Evolutionary conservation across 2,797 vertebrate species (phyloP).

Genomic region (Darevskia mixta): DNA sequence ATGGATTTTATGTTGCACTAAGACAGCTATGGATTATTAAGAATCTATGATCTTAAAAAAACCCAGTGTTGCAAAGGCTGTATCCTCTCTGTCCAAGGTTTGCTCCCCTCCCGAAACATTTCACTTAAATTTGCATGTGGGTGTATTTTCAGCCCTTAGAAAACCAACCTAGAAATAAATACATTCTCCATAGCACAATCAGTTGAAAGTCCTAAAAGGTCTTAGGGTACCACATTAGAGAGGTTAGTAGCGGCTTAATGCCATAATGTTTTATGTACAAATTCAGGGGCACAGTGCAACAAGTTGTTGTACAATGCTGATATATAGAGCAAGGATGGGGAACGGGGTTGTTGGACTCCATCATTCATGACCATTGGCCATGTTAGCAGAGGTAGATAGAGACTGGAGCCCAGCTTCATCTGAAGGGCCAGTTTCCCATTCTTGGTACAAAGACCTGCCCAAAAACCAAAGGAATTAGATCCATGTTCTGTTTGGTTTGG

Average conservation of each 20-base stretch:
- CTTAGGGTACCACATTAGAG: neutral
- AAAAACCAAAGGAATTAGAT: neutral
- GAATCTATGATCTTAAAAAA: neutral
- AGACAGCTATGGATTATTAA: neutral
- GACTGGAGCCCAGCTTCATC: too few species aligned
- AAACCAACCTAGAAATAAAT: neutral
- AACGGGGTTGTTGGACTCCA: too few species aligned
- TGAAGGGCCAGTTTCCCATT: neutral
- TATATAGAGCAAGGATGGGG: neutral
- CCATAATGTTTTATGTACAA: neutral
- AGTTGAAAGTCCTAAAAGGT: neutral
- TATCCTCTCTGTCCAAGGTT: neutral
- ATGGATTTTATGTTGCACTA: neutral
- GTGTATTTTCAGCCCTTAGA: neutral
- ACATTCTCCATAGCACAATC: neutral
- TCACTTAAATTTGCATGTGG: neutral
- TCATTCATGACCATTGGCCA: too few species aligned
- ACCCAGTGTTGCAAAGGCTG: neutral
- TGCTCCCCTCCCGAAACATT: neutral
- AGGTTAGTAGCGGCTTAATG: neutral
- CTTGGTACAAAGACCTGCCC: neutral
- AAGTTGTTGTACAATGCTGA: neutral
- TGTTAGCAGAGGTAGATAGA: too few species aligned
- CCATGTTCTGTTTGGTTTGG: neutral
- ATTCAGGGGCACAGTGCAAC: too few species aligned